Evolutionary conservation across 2,113 vertebrate species (phyloP), one percentile per base, ranked within the genome.

Genomic region (Arothron firmamentum): DNA sequence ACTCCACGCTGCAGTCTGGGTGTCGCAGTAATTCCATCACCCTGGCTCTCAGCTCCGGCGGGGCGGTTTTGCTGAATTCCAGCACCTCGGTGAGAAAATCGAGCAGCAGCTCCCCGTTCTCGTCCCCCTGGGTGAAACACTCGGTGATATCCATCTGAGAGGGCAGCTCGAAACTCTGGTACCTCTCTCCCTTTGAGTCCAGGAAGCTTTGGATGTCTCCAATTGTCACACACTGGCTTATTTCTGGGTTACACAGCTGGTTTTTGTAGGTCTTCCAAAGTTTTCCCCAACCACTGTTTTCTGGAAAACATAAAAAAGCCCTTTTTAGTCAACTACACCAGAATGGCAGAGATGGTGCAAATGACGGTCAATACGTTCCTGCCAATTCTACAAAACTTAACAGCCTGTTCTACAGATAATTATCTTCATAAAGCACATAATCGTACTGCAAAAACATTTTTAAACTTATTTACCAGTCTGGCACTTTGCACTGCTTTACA

Each of bases 11-110:
- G 69, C 92, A 97, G 65, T 87, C 92, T 15, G 92, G 90, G 8
- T 91, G 88, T 42, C 85, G 91, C 1, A 97, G 88, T 6, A 93
- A 79, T 67, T 91, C 83, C 45, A 92, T 18, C 31, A 99, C 65
- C 43, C 91, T 89, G 3, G 4, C 69, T 78, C 83, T 96, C 13
- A 98, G 85, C 56, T 93, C 88, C 20, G 89, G 83, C 15, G 94
- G 83, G 43, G 93, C 94, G 3, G 79, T 92, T 73, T 85, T 88
- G 59, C 71, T 92, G 78, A 99, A 98, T 18, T 94, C 74, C 38
- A 63, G 59, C 8, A 91, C 92, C 86, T 95, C 91, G 0, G 95
- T 98, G 75, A 97, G 89, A 80, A 97, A 98, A 77, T 99, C 96
- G 56, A 93, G 85, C 74, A 98, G 80, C 21, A 96, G 73, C 28